Percentiles rank a stretch among this genome's conserved stretches.
Conservation (phyloP, 2,113 vertebrate species). For the Ovibos moschatus region DNA sequence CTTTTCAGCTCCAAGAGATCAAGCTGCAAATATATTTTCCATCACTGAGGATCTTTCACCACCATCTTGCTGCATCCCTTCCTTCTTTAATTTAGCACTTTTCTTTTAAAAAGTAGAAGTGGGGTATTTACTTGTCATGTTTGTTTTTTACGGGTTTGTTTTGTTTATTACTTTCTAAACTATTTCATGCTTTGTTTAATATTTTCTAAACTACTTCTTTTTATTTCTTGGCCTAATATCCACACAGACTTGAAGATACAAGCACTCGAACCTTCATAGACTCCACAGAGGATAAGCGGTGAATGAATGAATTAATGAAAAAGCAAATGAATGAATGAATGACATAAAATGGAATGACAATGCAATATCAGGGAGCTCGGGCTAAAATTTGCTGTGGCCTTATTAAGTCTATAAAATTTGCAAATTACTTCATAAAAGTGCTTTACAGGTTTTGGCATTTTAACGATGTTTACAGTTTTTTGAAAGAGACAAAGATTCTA, state of each 20-base stretch:
- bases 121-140: background rate
- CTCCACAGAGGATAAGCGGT: background rate
- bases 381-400: conserved; percentile 34
- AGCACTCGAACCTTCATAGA: background rate
- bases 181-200: background rate
- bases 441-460: conserved; percentile 81
- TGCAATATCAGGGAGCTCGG: background rate
- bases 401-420: conserved; percentile 71
- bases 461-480: conserved; percentile 86
- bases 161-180: background rate
- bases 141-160: background rate
- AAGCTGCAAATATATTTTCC: background rate
- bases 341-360: background rate
- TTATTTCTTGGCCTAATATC: background rate
- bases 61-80: background rate
- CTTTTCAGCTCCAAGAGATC: background rate
- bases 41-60: background rate
- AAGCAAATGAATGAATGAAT: background rate
- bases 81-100: background rate
- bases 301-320: background rate
- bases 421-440: conserved; percentile 85
- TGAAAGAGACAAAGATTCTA: conserved; percentile 69
- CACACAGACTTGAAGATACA: background rate
- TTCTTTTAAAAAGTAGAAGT: background rate
- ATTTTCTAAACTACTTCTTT: background rate